These are phyloP conservation scores for Leptinotarsa tumamoca DNA, from an alignment of 2,888 invertebrate species.

Conservation along the genomic window DNA sequence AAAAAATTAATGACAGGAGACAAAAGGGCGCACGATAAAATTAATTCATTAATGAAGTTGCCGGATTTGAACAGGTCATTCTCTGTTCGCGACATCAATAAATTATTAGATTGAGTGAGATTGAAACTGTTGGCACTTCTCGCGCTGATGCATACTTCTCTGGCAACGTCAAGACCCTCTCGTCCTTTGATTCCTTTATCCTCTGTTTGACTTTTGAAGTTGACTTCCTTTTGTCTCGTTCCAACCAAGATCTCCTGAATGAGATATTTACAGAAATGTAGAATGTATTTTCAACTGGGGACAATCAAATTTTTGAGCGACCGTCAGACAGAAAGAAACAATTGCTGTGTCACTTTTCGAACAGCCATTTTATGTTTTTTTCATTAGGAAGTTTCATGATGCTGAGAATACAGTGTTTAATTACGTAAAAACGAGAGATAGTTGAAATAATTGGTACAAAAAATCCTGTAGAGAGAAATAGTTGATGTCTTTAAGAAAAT, in stretches of 20 bases:
- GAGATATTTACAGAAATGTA: background rate
- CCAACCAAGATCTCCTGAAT: background rate
- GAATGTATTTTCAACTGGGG: background rate
- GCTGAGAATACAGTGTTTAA: too few relatives aligned
- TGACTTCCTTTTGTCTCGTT: slow-evolving; percentile 8
- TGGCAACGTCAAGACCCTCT: background rate
- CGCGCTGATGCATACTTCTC: background rate
- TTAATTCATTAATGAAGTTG: slow-evolving; percentile 42
- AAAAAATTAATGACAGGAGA: slow-evolving; percentile 17
- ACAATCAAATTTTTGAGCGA: background rate
- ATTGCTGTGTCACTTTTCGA: too few relatives aligned
- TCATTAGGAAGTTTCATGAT: too few relatives aligned
- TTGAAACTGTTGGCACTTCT: slow-evolving; percentile 19
- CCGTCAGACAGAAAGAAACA: too few relatives aligned
- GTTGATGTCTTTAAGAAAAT: too few relatives aligned
- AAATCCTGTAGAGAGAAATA: too few relatives aligned
- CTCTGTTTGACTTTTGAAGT: slow-evolving; percentile 5
- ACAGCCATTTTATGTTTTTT: too few relatives aligned
- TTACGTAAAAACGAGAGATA: too few relatives aligned
- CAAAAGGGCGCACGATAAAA: slow-evolving; percentile 31
- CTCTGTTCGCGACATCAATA: slow-evolving; percentile 37
- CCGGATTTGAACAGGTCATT: slow-evolving; percentile 33
- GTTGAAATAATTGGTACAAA: too few relatives aligned
- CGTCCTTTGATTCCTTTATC: slow-evolving; percentile 6
- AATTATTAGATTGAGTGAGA: slow-evolving; percentile 22